These are phyloP conservation scores for Cydia pomonella DNA, from an alignment of 1,140 invertebrate species.

Conservation along the genomic window DNA sequence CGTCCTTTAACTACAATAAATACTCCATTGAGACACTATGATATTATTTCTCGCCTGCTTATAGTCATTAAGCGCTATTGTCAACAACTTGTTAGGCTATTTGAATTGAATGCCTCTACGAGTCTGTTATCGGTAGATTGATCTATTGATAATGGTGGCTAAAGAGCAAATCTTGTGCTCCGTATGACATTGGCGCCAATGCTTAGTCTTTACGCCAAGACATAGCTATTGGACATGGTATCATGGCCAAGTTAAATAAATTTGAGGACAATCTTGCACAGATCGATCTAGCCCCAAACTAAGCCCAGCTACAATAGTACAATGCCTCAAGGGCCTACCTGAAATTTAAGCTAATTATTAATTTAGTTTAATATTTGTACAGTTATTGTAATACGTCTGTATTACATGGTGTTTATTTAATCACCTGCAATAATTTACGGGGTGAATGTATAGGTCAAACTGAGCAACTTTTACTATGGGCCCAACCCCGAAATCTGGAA, in stretches of 20 bases:
- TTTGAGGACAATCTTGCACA: too few relatives aligned
- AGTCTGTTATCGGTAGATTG: constrained; percentile 64
- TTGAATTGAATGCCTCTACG: constrained; percentile 74
- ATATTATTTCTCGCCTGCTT: constrained; percentile 73
- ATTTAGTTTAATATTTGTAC: too few relatives aligned
- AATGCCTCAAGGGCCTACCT: too few relatives aligned
- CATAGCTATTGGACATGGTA: constrained; percentile 15
- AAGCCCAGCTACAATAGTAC: too few relatives aligned
- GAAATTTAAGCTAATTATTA: too few relatives aligned
- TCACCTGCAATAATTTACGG: too few relatives aligned
- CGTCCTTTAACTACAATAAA: constrained; percentile 73
- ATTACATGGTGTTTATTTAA: too few relatives aligned
- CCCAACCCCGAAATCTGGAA: too few relatives aligned
- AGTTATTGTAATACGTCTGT: too few relatives aligned
- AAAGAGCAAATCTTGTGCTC: constrained; percentile 52
- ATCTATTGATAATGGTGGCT: constrained; percentile 63
- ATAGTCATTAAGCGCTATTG: constrained; percentile 75
- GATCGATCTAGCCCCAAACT: too few relatives aligned
- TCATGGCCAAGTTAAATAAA: not conserved
- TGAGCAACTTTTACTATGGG: too few relatives aligned
- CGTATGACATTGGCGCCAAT: constrained; percentile 12
- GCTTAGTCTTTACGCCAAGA: constrained; percentile 17
- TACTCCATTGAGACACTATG: constrained; percentile 67
- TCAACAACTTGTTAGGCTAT: constrained; percentile 65
- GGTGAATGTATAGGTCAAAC: too few relatives aligned